phyloP scores from a whole-genome alignment of 2,888 invertebrate species.

The Chrysolina americana region DNA sequence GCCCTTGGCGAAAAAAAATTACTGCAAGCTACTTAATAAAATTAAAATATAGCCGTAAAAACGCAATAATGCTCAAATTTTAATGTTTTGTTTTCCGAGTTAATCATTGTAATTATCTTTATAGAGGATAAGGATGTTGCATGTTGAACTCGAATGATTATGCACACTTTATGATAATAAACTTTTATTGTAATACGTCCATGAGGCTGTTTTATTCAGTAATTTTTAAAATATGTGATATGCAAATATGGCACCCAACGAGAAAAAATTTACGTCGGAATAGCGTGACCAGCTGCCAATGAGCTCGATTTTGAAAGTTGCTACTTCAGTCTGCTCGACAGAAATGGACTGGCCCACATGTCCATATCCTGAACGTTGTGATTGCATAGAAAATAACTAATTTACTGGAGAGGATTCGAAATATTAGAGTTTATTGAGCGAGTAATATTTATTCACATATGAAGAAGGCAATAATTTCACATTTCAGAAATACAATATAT shows the following conservation, averaged over 20 bases:
- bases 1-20: conserved; percentile 5
- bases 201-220: conserved; percentile 55
- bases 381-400: too few relatives aligned
- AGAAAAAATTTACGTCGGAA: conserved; percentile 40
- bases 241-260: conserved; percentile 52
- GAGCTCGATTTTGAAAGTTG: conserved; percentile 58
- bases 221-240: conserved; percentile 59
- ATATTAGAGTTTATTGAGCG: too few relatives aligned
- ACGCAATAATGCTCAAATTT: conserved; percentile 30
- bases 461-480: too few relatives aligned
- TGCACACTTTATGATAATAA: conserved; percentile 54
- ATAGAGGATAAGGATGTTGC: conserved; percentile 52
- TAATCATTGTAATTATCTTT: conserved; percentile 38
- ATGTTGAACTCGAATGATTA: conserved; percentile 57
- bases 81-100: conserved; percentile 32
- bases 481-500: too few relatives aligned
- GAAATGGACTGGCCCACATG: conserved; percentile 25
- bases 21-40: conserved; percentile 38
- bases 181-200: conserved; percentile 56
- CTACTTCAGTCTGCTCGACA: conserved; percentile 45
- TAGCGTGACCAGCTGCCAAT: conserved; percentile 62
- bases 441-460: too few relatives aligned
- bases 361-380: background rate
- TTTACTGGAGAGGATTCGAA: too few relatives aligned
- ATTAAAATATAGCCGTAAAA: conserved; percentile 37